A percentile compares a stretch with the other conserved stretches of the same genome.
Evolutionary conservation across 2,113 vertebrate species (phyloP).

Genomic region (Strix aluco): DNA sequence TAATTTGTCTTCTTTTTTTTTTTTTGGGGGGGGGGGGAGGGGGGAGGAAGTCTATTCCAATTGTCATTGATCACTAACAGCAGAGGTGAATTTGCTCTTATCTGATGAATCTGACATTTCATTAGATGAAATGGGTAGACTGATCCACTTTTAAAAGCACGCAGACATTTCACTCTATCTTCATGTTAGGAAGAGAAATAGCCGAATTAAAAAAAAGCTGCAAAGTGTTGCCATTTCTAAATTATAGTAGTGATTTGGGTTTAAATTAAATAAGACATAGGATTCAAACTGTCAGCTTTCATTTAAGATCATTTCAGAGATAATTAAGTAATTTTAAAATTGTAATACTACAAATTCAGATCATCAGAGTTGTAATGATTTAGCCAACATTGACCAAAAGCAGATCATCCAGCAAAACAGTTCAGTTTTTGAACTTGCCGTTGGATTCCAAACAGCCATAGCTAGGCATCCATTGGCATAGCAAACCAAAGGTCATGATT

Average conservation of each 20-base stretch:
- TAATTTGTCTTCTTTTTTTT: background rate
- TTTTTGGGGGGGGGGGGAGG: background rate
- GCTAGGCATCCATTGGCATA: fast-evolving
- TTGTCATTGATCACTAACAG: background rate
- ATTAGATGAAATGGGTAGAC: background rate
- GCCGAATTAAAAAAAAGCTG: background rate
- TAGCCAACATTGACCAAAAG: background rate
- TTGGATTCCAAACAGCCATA: background rate
- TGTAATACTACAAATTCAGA: background rate
- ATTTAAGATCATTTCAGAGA: background rate
- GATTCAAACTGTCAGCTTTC: background rate
- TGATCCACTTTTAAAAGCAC: background rate
- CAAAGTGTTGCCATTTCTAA: background rate
- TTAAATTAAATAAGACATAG: background rate
- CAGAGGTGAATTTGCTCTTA: background rate
- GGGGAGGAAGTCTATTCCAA: background rate
- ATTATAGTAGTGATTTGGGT: background rate
- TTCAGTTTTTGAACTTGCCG: background rate
- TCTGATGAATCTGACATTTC: background rate
- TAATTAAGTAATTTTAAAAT: background rate
- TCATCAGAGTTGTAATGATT: background rate
- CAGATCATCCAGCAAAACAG: background rate
- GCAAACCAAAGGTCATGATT: background rate
- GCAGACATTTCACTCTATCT: background rate
- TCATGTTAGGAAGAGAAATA: background rate